Conservation (phyloP, 2,113 vertebrate species). For the Apeltes quadracus region DNA sequence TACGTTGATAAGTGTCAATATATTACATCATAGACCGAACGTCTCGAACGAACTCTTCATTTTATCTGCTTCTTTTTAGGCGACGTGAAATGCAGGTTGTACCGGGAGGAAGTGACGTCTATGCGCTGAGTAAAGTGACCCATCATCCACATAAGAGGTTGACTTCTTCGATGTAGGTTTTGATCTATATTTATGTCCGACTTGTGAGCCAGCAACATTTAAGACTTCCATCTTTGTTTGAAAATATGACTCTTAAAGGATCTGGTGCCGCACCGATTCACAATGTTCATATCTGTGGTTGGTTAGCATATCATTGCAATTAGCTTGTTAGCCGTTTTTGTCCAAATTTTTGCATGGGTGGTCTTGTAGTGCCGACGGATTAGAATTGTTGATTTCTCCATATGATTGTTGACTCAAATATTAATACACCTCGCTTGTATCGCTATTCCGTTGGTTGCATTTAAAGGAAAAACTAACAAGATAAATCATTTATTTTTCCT, state of each 20-base stretch:
- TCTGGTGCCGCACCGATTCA: rapidly evolving
- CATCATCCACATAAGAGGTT: slow-evolving; percentile 69
- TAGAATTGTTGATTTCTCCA: slow-evolving; percentile 22
- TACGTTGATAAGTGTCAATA: background rate
- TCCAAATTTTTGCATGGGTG: slow-evolving; percentile 69
- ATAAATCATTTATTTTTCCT: rapidly evolving
- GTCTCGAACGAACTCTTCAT: background rate
- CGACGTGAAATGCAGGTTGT: slow-evolving; percentile 6
- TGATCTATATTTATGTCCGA: background rate
- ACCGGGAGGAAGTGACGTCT: slow-evolving; percentile 54
- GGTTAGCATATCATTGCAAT: slow-evolving; percentile 28
- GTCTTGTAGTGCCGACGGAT: slow-evolving; percentile 29
- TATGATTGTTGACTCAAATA: background rate
- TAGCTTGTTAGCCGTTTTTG: slow-evolving; percentile 14
- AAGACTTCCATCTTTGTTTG: background rate
- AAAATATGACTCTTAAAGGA: background rate
- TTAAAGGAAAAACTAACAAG: background rate
- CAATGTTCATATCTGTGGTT: too few relatives aligned
- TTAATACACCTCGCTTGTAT: background rate
- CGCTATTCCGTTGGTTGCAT: background rate
- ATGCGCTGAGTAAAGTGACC: slow-evolving; percentile 56
- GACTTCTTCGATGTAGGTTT: slow-evolving; percentile 1
- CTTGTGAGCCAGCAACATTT: rapidly evolving
- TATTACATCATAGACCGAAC: background rate
- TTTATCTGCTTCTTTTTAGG: background rate